Evolutionary conservation across 2,113 vertebrate genomes (phyloP).

Genomic region (Onychorhynchus coronatus): DNA sequence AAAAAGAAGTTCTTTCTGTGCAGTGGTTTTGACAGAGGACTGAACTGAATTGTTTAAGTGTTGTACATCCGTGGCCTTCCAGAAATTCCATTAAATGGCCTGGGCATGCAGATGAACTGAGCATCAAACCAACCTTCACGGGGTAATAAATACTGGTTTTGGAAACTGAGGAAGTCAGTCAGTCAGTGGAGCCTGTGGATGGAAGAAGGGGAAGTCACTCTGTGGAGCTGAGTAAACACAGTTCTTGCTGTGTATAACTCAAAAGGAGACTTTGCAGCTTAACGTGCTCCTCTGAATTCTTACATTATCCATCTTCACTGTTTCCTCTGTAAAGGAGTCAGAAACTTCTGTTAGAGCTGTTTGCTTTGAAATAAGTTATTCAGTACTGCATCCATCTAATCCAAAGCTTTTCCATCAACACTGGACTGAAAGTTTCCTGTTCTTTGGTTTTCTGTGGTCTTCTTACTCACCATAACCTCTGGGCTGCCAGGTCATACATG

Average conservation of each 20-base stretch:
- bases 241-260: conserved; percentile 27
- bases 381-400: conserved; percentile 27
- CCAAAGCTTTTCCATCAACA: conserved; percentile 40
- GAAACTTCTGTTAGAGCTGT: conserved; percentile 36
- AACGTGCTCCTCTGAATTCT: conserved; percentile 1
- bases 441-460: conserved; percentile 33
- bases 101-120: neutral
- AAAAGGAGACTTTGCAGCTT: neutral
- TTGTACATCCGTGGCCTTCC: neutral
- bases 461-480: conserved; percentile 37
- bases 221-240: neutral
- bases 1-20: neutral
- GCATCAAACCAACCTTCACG: neutral
- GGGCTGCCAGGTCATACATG: neutral
- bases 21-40: neutral
- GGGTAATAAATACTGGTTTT: neutral
- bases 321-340: conserved; percentile 46
- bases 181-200: neutral
- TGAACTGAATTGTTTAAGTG: neutral
- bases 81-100: neutral
- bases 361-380: conserved; percentile 61
- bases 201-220: neutral
- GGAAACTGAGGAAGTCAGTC: neutral
- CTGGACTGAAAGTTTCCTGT: conserved; percentile 31
- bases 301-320: conserved; percentile 40